Percentiles rank a stretch among this genome's conserved stretches.
Evolutionary conservation across 2,888 invertebrate species (phyloP).

Genomic region (Drosophila kuntzei): DNA sequence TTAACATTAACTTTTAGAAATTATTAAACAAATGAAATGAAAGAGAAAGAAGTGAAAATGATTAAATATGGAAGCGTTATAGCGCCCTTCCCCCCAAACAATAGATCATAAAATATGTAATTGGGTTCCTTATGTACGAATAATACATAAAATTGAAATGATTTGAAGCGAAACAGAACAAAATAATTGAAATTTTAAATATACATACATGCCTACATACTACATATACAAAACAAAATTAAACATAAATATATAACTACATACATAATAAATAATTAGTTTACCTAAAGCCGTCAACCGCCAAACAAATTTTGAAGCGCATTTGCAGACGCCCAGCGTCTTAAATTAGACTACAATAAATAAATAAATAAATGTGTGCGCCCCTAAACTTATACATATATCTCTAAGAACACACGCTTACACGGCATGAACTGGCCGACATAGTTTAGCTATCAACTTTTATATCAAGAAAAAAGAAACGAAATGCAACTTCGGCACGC

Average conservation of each 20-base stretch:
- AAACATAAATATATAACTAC: slow-evolving; percentile 35
- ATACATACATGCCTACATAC: slow-evolving; percentile 41
- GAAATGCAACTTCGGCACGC: slow-evolving; percentile 25
- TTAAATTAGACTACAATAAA: slow-evolving; percentile 63
- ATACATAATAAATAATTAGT: slow-evolving; percentile 41
- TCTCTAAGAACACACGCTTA: slow-evolving; percentile 70
- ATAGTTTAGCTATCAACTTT: slow-evolving; percentile 72
- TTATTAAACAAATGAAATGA: slow-evolving; percentile 41
- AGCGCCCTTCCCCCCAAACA: background rate
- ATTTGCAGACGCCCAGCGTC: slow-evolving; percentile 77
- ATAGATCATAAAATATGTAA: slow-evolving; percentile 40
- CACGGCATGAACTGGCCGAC: slow-evolving; percentile 50
- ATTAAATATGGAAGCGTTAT: slow-evolving; percentile 25
- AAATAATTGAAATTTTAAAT: slow-evolving; percentile 60
- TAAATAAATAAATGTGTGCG: slow-evolving; percentile 44
- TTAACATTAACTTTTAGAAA: slow-evolving; percentile 53
- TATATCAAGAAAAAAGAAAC: slow-evolving; percentile 50
- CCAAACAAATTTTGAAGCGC: slow-evolving; percentile 78
- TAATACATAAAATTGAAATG: slow-evolving; percentile 52
- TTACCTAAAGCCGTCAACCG: slow-evolving; percentile 67
- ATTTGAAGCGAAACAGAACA: slow-evolving; percentile 52
- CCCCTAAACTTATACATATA: slow-evolving; percentile 44
- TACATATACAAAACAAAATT: slow-evolving; percentile 39
- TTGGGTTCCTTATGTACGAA: slow-evolving; percentile 76
- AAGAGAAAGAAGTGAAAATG: slow-evolving; percentile 18